Conservation (phyloP, 2,888 invertebrate genomes). For the Clistopyga incitator region DNA sequence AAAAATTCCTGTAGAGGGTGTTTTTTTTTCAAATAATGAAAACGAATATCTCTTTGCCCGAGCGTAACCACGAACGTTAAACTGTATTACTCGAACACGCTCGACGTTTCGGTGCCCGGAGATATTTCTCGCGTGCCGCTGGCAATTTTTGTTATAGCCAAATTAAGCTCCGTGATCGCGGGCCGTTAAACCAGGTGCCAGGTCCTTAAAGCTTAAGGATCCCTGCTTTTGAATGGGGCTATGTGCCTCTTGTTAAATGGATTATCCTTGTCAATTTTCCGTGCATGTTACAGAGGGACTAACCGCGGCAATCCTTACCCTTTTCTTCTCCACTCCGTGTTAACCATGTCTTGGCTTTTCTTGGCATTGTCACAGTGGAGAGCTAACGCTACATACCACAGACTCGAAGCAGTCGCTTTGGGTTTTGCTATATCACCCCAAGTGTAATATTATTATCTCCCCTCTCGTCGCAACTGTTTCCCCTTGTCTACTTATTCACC, state of each 20-base stretch:
- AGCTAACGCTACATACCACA: constrained; percentile 22
- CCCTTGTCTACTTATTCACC: constrained; percentile 23
- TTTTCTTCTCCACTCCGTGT: constrained; percentile 4
- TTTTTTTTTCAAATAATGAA: no score
- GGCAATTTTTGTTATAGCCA: constrained; percentile 73
- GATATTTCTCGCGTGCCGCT: no score
- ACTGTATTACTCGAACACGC: no score
- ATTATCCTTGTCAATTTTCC: constrained; percentile 57
- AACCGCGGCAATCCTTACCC: constrained; percentile 72
- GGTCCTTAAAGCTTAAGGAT: constrained; percentile 62
- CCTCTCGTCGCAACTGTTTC: constrained; percentile 55
- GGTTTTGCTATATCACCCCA: constrained; percentile 68
- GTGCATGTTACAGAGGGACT: constrained; percentile 67
- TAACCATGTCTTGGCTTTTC: constrained; percentile 41
- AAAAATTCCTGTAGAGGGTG: no score
- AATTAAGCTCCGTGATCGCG: constrained; percentile 76
- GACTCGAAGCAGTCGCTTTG: constrained; percentile 17
- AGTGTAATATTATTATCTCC: constrained; percentile 77
- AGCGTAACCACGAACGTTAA: no score
- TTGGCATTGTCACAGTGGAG: constrained; percentile 43
- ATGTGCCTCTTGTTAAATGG: constrained; percentile 31
- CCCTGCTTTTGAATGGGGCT: constrained; percentile 15
- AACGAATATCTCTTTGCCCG: no score
- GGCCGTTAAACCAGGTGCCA: constrained; percentile 74
- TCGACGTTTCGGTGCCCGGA: no score